Base-by-base conservation (phyloP, 2,797 vertebrate species). In the Acanthiza pusilla region DNA sequence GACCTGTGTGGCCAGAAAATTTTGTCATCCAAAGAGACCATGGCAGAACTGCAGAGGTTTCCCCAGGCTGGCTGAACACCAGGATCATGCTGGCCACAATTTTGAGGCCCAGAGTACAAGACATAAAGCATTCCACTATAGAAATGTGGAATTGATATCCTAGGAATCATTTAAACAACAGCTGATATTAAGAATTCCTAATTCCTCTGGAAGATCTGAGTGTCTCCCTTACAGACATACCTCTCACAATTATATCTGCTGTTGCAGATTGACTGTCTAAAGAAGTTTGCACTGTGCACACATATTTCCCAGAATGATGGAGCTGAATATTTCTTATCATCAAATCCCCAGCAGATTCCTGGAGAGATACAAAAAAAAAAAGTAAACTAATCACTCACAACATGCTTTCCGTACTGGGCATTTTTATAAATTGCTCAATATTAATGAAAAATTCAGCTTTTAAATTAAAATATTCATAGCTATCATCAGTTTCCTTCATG, bases 311-410 rank as follows among this genome's bases (percentile, higher is more conserved):
- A 72, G 98, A 98, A 93, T 99, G 98, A 93, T 98, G 98, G 10
- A 99, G 96, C 89, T 99, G 98, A 93, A 99, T 98, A 88, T 98
- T 99, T 93, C 98, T 98, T 96, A 99, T 98, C 99, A 99, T 99
- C 96, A 99, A 97, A 97, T 99, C 99, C 83, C 99, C 98, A 71
- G 97, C 95, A 92, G 98, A 98, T 94, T 98, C 98, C 99, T 99
- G 74, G 65, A 75, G 92, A 97, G 83, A 96, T 54, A 85, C 75
- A 68, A 32, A 74, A 84, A 61, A 85, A 47, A 67, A 15, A 42
- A 50, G 62, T 42, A 93, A 95, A 97, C 95, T 92, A 91, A 96
- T 81, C 53, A 94, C 34, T 91, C 65, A 68, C 53, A 93, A 88
- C 76, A 12, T 43, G 83, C 82, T 90, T 81, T 79, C 43, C 29